Evolutionary conservation across 2,113 vertebrate genomes (phyloP).

Genomic region (Eulacestoma nigropectus): DNA sequence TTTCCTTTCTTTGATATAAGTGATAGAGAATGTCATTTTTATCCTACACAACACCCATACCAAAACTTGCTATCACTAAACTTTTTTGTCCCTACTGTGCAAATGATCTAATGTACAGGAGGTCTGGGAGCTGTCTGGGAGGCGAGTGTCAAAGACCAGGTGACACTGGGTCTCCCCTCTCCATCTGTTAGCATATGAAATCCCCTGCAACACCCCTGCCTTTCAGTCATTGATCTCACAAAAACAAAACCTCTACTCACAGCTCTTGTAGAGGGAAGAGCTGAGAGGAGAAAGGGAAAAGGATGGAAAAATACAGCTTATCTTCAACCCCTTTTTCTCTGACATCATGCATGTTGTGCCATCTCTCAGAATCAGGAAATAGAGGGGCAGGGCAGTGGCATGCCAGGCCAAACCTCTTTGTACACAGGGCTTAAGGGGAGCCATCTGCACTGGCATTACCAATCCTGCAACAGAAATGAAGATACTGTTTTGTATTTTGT

Average conservation of each 20-base stretch:
- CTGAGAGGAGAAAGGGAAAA: neutral
- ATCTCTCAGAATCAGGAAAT: neutral
- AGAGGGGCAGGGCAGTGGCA: neutral
- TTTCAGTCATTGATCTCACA: neutral
- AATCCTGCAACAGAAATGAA: neutral
- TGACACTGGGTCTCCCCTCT: neutral
- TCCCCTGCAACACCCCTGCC: neutral
- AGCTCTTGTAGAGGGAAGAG: neutral
- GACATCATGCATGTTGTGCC: rapidly evolving
- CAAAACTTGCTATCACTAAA: neutral
- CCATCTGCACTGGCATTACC: neutral
- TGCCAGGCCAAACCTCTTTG: rapidly evolving
- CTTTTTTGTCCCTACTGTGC: neutral
- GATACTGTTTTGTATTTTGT: neutral
- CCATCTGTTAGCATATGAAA: neutral
- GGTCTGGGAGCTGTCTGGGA: neutral
- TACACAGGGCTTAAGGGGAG: neutral
- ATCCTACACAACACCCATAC: neutral
- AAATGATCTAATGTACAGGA: neutral
- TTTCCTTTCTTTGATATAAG: neutral
- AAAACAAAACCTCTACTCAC: neutral
- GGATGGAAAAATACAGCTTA: neutral
- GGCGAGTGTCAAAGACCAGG: neutral
- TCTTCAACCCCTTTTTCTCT: neutral
- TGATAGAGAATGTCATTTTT: neutral